Conservation (phyloP, 2,797 vertebrate genomes). For the Takifugu rubripes region DNA sequence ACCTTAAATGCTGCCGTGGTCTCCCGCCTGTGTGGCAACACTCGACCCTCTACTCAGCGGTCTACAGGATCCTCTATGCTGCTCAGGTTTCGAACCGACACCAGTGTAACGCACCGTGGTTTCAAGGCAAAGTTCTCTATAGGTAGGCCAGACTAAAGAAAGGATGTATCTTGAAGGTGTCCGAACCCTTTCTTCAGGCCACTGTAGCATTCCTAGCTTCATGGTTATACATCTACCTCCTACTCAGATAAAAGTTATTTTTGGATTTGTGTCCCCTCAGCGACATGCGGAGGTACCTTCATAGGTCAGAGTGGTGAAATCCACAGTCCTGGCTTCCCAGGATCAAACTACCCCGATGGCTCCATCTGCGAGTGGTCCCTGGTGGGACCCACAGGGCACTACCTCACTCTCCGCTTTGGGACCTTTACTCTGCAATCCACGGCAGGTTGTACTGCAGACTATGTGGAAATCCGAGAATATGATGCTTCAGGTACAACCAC, state of each 20-base stretch:
- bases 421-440: constrained; percentile 79
- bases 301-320: constrained; percentile 77
- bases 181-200: no score
- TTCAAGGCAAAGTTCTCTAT: constrained; percentile 88
- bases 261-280: constrained; percentile 58
- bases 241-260: neutral
- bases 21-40: constrained; percentile 81
- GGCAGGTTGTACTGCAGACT: constrained; percentile 76
- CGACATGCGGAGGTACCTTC: constrained; percentile 82
- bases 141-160: constrained; percentile 69
- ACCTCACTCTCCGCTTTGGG: constrained; percentile 80
- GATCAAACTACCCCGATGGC: constrained; percentile 77
- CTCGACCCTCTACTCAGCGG: constrained; percentile 76
- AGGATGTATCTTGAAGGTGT: no score
- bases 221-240: neutral
- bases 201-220: no score
- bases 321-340: constrained; percentile 79
- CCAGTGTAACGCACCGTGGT: constrained; percentile 71
- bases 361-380: constrained; percentile 88
- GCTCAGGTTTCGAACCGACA: constrained; percentile 84
- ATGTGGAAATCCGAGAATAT: constrained; percentile 88
- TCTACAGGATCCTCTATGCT: constrained; percentile 82
- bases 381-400: constrained; percentile 84
- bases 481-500: constrained; percentile 77
- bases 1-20: constrained; percentile 69